Base-by-base conservation (phyloP, 2,797 vertebrate species). In the Anisognathus igniventris region DNA sequence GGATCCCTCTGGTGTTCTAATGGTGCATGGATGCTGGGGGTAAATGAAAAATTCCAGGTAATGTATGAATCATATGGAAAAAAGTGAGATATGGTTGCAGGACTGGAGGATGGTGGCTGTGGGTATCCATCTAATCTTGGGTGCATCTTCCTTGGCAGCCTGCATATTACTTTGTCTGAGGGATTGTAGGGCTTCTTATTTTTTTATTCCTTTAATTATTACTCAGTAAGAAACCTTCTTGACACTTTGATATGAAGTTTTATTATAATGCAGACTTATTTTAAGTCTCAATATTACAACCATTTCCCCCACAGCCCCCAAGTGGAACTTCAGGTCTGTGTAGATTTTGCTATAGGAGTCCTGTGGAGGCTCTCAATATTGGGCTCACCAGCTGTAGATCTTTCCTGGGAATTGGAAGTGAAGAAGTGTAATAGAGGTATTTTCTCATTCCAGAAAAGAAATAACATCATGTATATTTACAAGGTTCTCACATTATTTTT, bases 301-400 rank as follows among this genome's bases (percentile, higher is more conserved):
- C 17, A 16, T 60, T 85, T 82, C 23, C 9, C 9, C 20, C 39
- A 3, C 3, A 6, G 25, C 28, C 39, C 54, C 56, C 0, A 5
- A 4, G 33, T 8, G 54, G 39, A 73, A 51, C 50, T 82, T 86
- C 6, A 39, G 18, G 7, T 80, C 37, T 31, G 0, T 70, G 54
- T 14, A 40, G 24, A 7, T 64, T 77, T 90, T 18, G 6, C 19
- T 45, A 16, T 31, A 24, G 13, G 31, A n/a, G 19, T 56, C 42
- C 23, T 66, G 20, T 11, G 47, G 28, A n/a, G 14, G 14, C 24
- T 16, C 7, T 68, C 0, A 5, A 0, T 31, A 8, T 6, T 27
- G 39, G 28, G 17, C 2, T 19, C 8, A 5, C 27, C 53, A 31
- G 6, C 42, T 72, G 27, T 61, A 42, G 23, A 9, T 31, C 14